These are phyloP conservation scores for Pocillopora grandis DNA, from an alignment of 92 coral and sea anemone genomes.

Conservation along the genomic window DNA sequence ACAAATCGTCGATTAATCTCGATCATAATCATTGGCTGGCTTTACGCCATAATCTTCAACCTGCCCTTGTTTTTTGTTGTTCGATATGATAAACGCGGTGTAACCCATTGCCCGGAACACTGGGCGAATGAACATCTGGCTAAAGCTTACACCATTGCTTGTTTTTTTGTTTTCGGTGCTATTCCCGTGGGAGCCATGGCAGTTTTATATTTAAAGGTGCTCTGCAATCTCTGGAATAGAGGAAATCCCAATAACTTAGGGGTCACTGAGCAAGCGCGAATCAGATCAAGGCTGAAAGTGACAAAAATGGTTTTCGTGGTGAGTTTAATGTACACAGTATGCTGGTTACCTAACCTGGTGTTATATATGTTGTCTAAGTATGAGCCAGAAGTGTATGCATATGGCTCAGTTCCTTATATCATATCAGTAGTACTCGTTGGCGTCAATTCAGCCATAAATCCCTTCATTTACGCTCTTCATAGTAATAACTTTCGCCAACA, in stretches of 20 bases:
- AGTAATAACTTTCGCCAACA: conserved; percentile 75
- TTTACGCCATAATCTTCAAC: conserved; percentile 24
- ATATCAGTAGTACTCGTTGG: conserved; percentile 64
- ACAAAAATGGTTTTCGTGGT: conserved; percentile 68
- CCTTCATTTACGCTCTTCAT: conserved; percentile 79
- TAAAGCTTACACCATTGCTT: conserved; percentile 63
- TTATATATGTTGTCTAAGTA: conserved; percentile 66
- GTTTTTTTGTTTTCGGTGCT: conserved; percentile 61
- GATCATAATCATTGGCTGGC: conserved; percentile 23
- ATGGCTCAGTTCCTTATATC: conserved; percentile 50
- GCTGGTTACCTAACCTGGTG: conserved; percentile 70
- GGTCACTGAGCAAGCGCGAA: conserved; percentile 49
- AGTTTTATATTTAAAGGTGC: conserved; percentile 51
- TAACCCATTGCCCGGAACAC: conserved; percentile 3
- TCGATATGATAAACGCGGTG: background rate
- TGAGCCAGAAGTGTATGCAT: conserved; percentile 49
- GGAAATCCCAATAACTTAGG: conserved; percentile 45
- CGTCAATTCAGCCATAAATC: conserved; percentile 81
- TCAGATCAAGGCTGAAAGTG: conserved; percentile 60
- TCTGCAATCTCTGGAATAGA: conserved; percentile 61
- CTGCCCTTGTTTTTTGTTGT: conserved; percentile 24
- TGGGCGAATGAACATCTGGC: conserved; percentile 31
- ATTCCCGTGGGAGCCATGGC: conserved; percentile 69
- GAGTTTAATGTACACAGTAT: conserved; percentile 58
- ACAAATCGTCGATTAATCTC: conserved; percentile 10